Conservation (phyloP, 2,797 vertebrate genomes). For the Sebastes aleutianus region DNA sequence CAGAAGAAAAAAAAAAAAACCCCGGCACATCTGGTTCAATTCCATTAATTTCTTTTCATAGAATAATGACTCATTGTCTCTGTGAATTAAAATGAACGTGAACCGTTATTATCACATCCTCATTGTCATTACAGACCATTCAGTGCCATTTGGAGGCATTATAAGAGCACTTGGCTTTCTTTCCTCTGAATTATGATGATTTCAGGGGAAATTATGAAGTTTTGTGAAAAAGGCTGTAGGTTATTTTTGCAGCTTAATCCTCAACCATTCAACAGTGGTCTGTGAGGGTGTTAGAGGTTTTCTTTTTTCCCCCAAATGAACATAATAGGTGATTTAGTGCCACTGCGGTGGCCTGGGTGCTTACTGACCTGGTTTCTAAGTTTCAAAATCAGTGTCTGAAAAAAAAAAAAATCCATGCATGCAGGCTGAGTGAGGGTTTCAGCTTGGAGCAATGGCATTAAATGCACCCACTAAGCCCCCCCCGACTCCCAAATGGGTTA, state of each 20-base stretch:
- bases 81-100: slow-evolving; percentile 66
- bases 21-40: slow-evolving; percentile 66
- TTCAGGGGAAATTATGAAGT: slow-evolving; percentile 55
- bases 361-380: slow-evolving; percentile 54
- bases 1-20: neutral
- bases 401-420: slow-evolving; percentile 18
- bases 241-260: slow-evolving; percentile 47
- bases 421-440: slow-evolving; percentile 22
- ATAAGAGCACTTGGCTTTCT: slow-evolving; percentile 56
- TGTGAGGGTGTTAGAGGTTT: neutral
- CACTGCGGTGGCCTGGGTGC: slow-evolving; percentile 7
- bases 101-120: slow-evolving; percentile 63
- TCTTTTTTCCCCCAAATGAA: neutral
- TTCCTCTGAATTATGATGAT: slow-evolving; percentile 48
- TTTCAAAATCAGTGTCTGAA: slow-evolving; percentile 19
- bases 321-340: slow-evolving; percentile 54
- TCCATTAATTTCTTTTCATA: slow-evolving; percentile 72
- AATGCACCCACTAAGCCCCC: slow-evolving; percentile 48
- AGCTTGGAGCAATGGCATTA: slow-evolving; percentile 49
- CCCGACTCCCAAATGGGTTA: slow-evolving; percentile 50
- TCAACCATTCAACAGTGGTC: slow-evolving; percentile 26
- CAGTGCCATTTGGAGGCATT: slow-evolving; percentile 50
- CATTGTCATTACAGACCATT: slow-evolving; percentile 67
- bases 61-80: slow-evolving; percentile 71
- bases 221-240: slow-evolving; percentile 35